Evolutionary conservation across 2,888 invertebrate species (phyloP).

Genomic region (Nesidiocoris tenuis): DNA sequence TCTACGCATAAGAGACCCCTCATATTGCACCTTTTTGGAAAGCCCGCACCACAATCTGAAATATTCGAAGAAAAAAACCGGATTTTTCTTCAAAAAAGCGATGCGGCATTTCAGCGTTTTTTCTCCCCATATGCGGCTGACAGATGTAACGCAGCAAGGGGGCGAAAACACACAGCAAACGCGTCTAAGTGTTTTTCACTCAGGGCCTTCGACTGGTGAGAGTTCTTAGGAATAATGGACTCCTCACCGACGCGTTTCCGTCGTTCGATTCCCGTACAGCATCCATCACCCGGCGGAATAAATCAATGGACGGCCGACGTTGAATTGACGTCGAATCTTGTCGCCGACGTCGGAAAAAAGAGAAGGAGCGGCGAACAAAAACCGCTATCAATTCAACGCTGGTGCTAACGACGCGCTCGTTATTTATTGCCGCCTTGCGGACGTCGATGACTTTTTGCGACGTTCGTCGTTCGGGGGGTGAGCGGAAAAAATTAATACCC

Average conservation of each 20-base stretch:
- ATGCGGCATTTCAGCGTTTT: too few species aligned
- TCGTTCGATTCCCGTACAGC: background rate
- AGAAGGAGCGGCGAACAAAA: background rate
- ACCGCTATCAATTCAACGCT: background rate
- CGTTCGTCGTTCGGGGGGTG: background rate
- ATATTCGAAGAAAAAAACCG: too few species aligned
- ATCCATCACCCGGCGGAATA: background rate
- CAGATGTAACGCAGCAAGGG: too few species aligned
- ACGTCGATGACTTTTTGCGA: background rate
- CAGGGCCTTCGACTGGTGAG: background rate
- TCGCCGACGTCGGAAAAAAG: background rate
- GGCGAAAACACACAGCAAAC: too few species aligned
- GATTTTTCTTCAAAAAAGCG: too few species aligned
- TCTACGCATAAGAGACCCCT: too few species aligned
- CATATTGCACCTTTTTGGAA: too few species aligned
- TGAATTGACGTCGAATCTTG: background rate
- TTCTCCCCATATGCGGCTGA: too few species aligned
- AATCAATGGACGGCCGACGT: background rate
- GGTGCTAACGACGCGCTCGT: background rate
- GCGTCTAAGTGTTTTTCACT: background rate
- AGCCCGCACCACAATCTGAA: too few species aligned
- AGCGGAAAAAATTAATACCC: background rate
- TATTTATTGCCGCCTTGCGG: background rate
- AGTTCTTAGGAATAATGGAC: background rate
- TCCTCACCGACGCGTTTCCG: background rate